Conservation (phyloP, 2,888 invertebrate genomes). For the Phanerotoma sp. region DNA sequence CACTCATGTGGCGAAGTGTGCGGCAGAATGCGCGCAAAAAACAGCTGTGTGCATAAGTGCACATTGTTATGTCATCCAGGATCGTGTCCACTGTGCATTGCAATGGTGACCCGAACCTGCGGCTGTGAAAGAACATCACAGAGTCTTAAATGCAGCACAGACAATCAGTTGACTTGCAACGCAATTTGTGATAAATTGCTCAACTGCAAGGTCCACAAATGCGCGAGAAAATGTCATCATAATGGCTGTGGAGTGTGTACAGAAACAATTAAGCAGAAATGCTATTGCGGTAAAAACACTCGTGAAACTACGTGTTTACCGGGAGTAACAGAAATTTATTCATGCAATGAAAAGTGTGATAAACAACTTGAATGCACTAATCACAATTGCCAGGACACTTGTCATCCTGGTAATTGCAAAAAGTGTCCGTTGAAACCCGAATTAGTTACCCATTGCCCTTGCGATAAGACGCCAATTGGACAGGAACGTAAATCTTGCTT, state of each 20-base stretch:
- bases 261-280: slow-evolving; percentile 68
- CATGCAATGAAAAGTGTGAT: slow-evolving; percentile 67
- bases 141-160: slow-evolving; percentile 72
- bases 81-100: slow-evolving; percentile 87
- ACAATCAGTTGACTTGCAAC: slow-evolving; percentile 72
- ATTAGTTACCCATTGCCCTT: slow-evolving; percentile 71
- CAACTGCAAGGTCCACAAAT: slow-evolving; percentile 77
- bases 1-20: slow-evolving; percentile 93
- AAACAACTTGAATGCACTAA: slow-evolving; percentile 66
- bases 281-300: slow-evolving; percentile 69
- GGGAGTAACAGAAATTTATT: slow-evolving; percentile 60
- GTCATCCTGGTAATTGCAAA: slow-evolving; percentile 70
- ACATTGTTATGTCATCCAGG: slow-evolving; percentile 80
- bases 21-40: slow-evolving; percentile 60
- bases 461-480: slow-evolving; percentile 67
- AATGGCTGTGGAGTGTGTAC: slow-evolving; percentile 75
- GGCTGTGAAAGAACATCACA: slow-evolving; percentile 76
- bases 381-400: slow-evolving; percentile 69
- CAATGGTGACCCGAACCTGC: slow-evolving; percentile 71
- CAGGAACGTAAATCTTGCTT: slow-evolving; percentile 69
- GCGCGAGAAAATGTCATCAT: slow-evolving; percentile 74
- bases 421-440: slow-evolving; percentile 67
- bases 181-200: slow-evolving; percentile 72
- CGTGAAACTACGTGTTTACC: slow-evolving; percentile 66
- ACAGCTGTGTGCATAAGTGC: slow-evolving; percentile 50